phyloP scores from a whole-genome alignment of 2,113 vertebrate species.

The Campylomormyrus tamandua region DNA sequence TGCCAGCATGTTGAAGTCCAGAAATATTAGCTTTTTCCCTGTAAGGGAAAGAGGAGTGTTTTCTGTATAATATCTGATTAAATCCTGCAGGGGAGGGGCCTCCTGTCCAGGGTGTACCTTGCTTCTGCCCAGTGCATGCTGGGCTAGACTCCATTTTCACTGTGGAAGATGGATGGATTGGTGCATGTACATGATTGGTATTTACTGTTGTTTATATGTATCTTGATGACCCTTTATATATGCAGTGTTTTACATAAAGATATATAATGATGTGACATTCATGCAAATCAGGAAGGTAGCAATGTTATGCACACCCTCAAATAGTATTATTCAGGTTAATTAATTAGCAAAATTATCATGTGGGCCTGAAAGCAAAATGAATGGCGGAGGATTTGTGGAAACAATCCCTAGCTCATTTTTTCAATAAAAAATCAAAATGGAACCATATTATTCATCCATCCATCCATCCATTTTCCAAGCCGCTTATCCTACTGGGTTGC shows the following conservation, averaged over 20 bases:
- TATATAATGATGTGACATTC: not conserved
- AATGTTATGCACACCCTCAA: not conserved
- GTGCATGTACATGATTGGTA: not conserved
- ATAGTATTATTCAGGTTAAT: not conserved
- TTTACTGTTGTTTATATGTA: not conserved
- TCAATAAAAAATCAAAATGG: not conserved
- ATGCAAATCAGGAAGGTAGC: not conserved
- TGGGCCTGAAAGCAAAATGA: not conserved
- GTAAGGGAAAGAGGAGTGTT: not conserved
- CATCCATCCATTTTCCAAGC: no score
- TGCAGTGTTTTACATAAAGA: not conserved
- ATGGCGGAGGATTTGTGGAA: not conserved
- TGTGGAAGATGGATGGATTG: not conserved
- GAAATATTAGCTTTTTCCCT: not conserved
- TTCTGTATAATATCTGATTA: not conserved
- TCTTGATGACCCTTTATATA: not conserved
- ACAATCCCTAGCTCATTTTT: not conserved
- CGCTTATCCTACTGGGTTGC: no score
- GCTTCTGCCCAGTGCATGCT: not conserved
- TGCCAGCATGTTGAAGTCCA: not conserved
- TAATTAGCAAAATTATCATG: not conserved
- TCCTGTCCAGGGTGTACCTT: not conserved
- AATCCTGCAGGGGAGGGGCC: not conserved
- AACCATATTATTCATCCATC: not conserved
- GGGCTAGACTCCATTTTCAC: not conserved